Evolutionary conservation across 2,888 invertebrate species (phyloP).

Genomic region (Cantharis rustica): DNA sequence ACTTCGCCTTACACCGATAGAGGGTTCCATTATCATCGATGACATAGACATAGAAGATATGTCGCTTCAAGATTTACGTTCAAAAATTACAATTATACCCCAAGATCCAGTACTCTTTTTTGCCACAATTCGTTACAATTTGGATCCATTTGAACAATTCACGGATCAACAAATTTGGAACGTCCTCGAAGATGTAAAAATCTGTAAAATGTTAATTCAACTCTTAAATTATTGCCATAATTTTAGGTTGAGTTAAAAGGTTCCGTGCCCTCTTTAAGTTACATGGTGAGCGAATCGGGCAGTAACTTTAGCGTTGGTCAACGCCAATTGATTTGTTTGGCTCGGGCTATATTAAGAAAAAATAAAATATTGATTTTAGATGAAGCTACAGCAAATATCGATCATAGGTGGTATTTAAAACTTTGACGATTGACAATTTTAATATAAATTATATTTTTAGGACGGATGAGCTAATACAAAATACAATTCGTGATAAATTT

Average conservation of each 20-base stretch:
- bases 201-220: neutral
- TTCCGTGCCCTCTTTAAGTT: conserved; percentile 65
- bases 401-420: conserved; percentile 65
- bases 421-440: neutral
- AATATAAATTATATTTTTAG: conserved; percentile 54
- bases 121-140: conserved; percentile 72
- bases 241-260: conserved; percentile 75
- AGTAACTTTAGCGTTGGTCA: conserved; percentile 87
- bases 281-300: conserved; percentile 75
- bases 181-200: conserved; percentile 69
- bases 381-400: conserved; percentile 91
- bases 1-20: conserved; percentile 60
- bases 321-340: conserved; percentile 83
- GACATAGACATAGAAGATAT: conserved; percentile 63
- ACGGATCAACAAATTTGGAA: conserved; percentile 71
- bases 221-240: neutral
- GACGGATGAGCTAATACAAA: conserved; percentile 77
- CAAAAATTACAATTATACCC: conserved; percentile 74
- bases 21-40: conserved; percentile 73
- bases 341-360: conserved; percentile 79
- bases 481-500: conserved; percentile 69
- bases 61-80: conserved; percentile 64
- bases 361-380: conserved; percentile 83
- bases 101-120: conserved; percentile 78
- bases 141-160: conserved; percentile 76